Conservation (phyloP, 1,140 invertebrate species). For the Temnothorax nylanderi region DNA sequence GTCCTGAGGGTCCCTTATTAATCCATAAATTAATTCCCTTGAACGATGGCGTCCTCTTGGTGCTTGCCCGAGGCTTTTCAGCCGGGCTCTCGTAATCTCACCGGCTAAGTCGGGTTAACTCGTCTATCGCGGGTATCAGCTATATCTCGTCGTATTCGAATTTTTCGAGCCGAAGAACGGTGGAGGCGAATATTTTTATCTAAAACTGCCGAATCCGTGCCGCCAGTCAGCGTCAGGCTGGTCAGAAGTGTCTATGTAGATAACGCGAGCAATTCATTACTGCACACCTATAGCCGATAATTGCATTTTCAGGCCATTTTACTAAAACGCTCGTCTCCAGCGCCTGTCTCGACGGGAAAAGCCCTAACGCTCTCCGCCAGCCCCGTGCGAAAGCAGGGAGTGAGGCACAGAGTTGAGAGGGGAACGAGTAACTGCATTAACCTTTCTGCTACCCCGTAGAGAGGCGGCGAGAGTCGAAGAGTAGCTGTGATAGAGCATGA, state of each 20-base stretch:
- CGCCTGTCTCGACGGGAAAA: conserved; percentile 77
- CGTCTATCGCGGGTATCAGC: not conserved
- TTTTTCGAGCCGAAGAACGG: not conserved
- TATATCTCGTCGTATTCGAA: not conserved
- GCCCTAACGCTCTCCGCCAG: conserved; percentile 76
- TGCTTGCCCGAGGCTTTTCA: conserved; percentile 40
- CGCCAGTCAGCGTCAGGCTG: not conserved
- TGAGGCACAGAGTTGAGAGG: conserved; percentile 72
- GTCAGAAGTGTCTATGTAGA: conserved; percentile 68
- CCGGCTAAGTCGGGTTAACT: conserved; percentile 39
- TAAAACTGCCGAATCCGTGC: conserved; percentile 27
- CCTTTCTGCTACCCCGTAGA: conserved; percentile 82
- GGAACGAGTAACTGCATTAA: conserved; percentile 83
- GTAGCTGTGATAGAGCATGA: conserved; percentile 32
- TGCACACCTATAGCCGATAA: conserved; percentile 84
- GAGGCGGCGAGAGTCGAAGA: conserved; percentile 57
- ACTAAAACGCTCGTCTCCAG: conserved; percentile 81
- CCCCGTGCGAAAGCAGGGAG: conserved; percentile 68
- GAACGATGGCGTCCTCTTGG: conserved; percentile 65
- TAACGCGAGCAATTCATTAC: conserved; percentile 83
- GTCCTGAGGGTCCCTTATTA: conserved; percentile 70
- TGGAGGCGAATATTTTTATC: not conserved
- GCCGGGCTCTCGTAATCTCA: conserved; percentile 29
- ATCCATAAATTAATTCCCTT: conserved; percentile 74
- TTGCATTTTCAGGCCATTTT: conserved; percentile 85